Evolutionary conservation across 35 echinoderm and acorn worm genomes (phyloP), one percentile per base, ranked within the genome.

Genomic region (Ophioderma brevispina): DNA sequence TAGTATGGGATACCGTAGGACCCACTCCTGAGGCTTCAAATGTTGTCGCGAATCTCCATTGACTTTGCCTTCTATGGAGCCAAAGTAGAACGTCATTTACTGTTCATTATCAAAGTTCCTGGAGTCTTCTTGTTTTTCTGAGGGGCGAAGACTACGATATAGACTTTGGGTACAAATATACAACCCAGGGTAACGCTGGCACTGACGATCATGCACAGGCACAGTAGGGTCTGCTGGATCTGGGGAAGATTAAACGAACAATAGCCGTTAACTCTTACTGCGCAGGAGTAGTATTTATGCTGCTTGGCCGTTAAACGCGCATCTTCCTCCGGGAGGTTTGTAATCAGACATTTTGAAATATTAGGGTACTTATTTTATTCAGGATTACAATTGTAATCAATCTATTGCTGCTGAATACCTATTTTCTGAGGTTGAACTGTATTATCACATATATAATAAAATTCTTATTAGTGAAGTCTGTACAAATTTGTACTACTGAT

Each of bases 141-240:
- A 13, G 96, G 93, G 13, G 93, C 90, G 35, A 98, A 89, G 17
- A 98, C 56, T 32, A 98, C 96, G 33, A 98, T 98, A 80, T 98
- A 98, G 41, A 98, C 77, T 56, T 98, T 98, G 18, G 96, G 96
- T 40, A 89, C 96, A 64, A 98, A 98, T 31, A 98, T 95, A 77
- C 93, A 94, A 41, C 93, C 87, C 28, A 98, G 90, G 6, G 91
- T 90, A 0, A 95, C 93, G 33, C 87, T 82, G n/a, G 93, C 96
- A 78, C 93, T 95, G 23, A 98, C 82, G 11, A 93, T 95, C 30
- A 95, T 85, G 34, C 92, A 92, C 32, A 98, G 87, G 82, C 93
- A 95, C 82, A 98, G 76, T n/a, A 94, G 91, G 37, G 85, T 91
- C 83, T 95, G 90, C 78, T 98, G 96, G 49, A 98, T 98, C 96